A percentile compares a stretch with the other conserved stretches of the same genome.
phyloP scores from a whole-genome alignment of 2,888 invertebrate species.

The Stramonita haemastoma region DNA sequence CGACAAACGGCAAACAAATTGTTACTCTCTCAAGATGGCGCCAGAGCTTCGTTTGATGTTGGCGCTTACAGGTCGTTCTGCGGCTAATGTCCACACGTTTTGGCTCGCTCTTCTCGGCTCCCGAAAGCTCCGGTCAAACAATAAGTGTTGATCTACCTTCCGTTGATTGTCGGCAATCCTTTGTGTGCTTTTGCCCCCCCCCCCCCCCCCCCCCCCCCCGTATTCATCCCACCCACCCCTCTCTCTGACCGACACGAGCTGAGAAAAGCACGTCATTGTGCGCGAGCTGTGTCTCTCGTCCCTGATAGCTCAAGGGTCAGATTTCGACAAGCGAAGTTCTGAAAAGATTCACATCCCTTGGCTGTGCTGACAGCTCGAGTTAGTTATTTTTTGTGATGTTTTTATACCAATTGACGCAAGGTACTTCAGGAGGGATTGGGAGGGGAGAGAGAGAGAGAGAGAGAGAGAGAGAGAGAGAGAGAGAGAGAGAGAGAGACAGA shows the following conservation, averaged over 20 bases:
- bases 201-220: no score
- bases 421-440: background rate
- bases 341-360: no score
- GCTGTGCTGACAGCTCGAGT: no score
- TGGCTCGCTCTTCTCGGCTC: background rate
- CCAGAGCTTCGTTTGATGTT: slow-evolving; percentile 4
- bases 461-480: slow-evolving; percentile 7
- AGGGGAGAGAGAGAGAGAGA: background rate
- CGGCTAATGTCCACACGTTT: slow-evolving; percentile 21
- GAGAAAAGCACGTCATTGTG: background rate
- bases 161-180: background rate
- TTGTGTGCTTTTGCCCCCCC: background rate
- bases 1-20: background rate
- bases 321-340: background rate
- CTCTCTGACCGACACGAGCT: background rate
- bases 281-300: background rate
- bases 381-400: background rate
- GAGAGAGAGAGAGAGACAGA: background rate
- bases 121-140: slow-evolving; percentile 17
- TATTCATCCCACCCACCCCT: no score
- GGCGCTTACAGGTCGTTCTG: background rate
- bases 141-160: slow-evolving; percentile 26
- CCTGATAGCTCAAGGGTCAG: background rate
- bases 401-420: background rate
- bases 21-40: slow-evolving; percentile 1